A percentile compares a stretch with the other conserved stretches of the same genome.
Conservation (phyloP, 2,888 invertebrate genomes). For the Coelogynopora nodosa region DNA sequence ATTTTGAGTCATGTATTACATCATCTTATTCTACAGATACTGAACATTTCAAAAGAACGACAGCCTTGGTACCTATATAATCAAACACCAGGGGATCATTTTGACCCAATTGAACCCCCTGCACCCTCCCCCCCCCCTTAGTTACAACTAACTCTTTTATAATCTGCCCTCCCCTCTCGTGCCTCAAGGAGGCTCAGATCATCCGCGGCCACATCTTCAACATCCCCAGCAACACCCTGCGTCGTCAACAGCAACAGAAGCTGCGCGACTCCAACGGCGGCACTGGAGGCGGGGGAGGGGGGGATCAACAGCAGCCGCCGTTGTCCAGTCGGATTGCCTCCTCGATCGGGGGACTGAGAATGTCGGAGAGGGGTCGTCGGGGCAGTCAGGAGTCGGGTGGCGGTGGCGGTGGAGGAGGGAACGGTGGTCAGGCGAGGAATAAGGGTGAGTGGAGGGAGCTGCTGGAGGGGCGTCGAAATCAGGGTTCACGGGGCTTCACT, state of each 20-base stretch:
- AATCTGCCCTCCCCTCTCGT: background rate
- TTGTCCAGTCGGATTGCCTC: background rate
- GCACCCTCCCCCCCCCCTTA: no score
- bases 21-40: no score
- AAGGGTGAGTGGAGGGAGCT: no score
- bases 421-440: background rate
- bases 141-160: no score
- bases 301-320: background rate
- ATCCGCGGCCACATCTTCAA: background rate
- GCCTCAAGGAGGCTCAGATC: background rate
- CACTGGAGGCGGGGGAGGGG: background rate
- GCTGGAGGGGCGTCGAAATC: no score
- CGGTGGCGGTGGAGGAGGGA: background rate
- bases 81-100: no score
- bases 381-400: background rate
- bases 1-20: no score
- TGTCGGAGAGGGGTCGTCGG: background rate
- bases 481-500: no score
- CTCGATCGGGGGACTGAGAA: background rate
- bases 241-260: conserved; percentile 3
- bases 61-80: no score
- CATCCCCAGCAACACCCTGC: conserved; percentile 23
- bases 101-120: no score
- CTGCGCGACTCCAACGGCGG: no score
- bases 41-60: no score